These are phyloP conservation scores for Fundulus diaphanus DNA, from an alignment of 2,797 vertebrate species.

Conservation along the genomic window DNA sequence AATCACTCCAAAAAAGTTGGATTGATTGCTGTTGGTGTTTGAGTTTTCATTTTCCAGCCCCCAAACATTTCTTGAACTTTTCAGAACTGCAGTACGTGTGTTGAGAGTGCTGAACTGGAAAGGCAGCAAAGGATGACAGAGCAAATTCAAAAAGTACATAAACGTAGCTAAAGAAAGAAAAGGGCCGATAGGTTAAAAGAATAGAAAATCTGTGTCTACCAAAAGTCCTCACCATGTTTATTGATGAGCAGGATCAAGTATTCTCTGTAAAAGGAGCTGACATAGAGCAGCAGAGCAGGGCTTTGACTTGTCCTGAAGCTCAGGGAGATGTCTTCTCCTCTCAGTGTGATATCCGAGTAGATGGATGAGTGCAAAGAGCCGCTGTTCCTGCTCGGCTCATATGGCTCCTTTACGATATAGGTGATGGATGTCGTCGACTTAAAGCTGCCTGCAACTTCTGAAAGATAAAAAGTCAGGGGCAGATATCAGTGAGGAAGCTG, in stretches of 20 bases:
- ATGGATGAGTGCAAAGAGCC: constrained; percentile 84
- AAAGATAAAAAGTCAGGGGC: constrained; percentile 50
- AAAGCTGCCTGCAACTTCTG: constrained; percentile 94
- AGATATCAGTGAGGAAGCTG: not conserved
- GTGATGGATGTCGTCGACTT: constrained; percentile 84
- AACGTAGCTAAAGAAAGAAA: not conserved
- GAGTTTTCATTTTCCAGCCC: not conserved
- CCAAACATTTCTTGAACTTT: not conserved
- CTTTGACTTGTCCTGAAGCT: constrained; percentile 88
- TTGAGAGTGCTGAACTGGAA: not conserved
- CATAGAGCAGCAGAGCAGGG: constrained; percentile 88
- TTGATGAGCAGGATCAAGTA: constrained; percentile 88
- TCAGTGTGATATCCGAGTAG: constrained; percentile 84
- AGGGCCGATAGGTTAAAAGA: not conserved
- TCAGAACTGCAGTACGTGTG: not conserved
- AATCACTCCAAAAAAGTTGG: not conserved
- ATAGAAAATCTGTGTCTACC: not conserved
- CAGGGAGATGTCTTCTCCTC: constrained; percentile 85
- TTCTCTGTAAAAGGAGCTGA: constrained; percentile 88
- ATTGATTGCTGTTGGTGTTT: not conserved
- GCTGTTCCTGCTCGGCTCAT: constrained; percentile 83
- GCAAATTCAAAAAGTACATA: not conserved
- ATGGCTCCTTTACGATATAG: constrained; percentile 88
- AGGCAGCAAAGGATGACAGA: not conserved
- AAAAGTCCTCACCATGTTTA: constrained; percentile 84